Conservation (phyloP, 2,888 invertebrate species). For the Sturmia bella region DNA sequence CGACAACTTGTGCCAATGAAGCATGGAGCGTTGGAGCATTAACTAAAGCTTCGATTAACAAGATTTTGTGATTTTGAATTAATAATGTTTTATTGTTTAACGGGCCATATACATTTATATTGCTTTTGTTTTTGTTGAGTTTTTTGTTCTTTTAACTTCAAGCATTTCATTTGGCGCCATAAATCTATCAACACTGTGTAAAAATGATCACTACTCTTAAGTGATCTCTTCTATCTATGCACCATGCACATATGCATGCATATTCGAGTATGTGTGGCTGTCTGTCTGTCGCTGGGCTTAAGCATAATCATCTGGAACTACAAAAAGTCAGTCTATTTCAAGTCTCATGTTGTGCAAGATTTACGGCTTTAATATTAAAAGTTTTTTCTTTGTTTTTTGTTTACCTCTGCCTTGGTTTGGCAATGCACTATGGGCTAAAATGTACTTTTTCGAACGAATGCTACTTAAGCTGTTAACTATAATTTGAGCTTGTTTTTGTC, state of each 20-base stretch:
- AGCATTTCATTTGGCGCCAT: slow-evolving; percentile 80
- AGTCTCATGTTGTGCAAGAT: slow-evolving; percentile 70
- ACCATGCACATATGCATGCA: slow-evolving; percentile 14
- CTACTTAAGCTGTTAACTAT: too few relatives aligned
- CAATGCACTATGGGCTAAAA: slow-evolving; percentile 29
- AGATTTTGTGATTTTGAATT: slow-evolving; percentile 69
- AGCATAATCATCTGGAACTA: slow-evolving; percentile 52
- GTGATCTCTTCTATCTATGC: slow-evolving; percentile 70
- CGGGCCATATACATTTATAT: slow-evolving; percentile 73
- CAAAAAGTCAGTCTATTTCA: slow-evolving; percentile 65
- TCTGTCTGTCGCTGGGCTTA: slow-evolving; percentile 7
- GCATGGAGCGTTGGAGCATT: slow-evolving; percentile 56
- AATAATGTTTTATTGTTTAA: slow-evolving; percentile 69
- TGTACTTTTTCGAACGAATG: too few relatives aligned
- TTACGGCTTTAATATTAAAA: slow-evolving; percentile 63
- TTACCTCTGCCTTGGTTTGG: slow-evolving; percentile 29
- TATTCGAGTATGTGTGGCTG: slow-evolving; percentile 13
- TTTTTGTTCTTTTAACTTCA: slow-evolving; percentile 47
- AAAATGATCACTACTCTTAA: slow-evolving; percentile 70
- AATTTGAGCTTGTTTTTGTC: neutral
- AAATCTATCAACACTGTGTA: slow-evolving; percentile 78
- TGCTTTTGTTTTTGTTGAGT: slow-evolving; percentile 34
- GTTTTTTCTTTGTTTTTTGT: slow-evolving; percentile 32
- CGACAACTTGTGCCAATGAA: slow-evolving; percentile 48
- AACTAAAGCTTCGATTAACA: slow-evolving; percentile 68